phyloP scores from a whole-genome alignment of 1,140 invertebrate species.

The Anoplophora glabripennis region DNA sequence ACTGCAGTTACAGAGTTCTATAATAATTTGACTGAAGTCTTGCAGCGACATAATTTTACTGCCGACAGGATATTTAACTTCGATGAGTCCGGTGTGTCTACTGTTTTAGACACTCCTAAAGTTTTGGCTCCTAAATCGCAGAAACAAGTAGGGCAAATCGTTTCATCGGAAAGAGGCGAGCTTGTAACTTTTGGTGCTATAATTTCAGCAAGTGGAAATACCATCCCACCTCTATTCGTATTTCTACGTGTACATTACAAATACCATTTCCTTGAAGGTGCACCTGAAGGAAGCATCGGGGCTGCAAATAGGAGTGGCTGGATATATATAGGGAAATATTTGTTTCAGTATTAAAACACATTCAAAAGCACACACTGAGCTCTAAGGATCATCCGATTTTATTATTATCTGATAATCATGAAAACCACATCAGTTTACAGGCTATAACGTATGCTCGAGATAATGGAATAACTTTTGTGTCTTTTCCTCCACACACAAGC shows the following conservation, averaged over 20 bases:
- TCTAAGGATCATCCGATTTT: slow-evolving; percentile 45
- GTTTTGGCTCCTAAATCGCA: slow-evolving; percentile 39
- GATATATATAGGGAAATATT: slow-evolving; percentile 35
- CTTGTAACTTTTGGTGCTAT: slow-evolving; percentile 31
- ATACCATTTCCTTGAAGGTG: slow-evolving; percentile 40
- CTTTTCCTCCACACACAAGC: slow-evolving; percentile 35
- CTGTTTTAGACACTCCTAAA: slow-evolving; percentile 43
- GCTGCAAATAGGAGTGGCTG: slow-evolving; percentile 50
- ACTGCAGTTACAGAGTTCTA: slow-evolving; percentile 5
- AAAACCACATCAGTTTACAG: slow-evolving; percentile 41
- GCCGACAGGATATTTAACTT: slow-evolving; percentile 17
- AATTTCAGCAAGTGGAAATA: slow-evolving; percentile 46
- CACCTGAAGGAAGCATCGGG: slow-evolving; percentile 47
- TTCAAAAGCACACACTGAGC: slow-evolving; percentile 44
- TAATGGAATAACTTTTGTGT: slow-evolving; percentile 40
- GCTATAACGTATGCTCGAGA: slow-evolving; percentile 35
- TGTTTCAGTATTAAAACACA: slow-evolving; percentile 45
- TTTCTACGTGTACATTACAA: slow-evolving; percentile 45
- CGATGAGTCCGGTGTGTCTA: slow-evolving; percentile 23
- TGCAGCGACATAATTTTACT: slow-evolving; percentile 16
- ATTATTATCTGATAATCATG: slow-evolving; percentile 48
- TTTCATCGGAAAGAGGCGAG: slow-evolving; percentile 43
- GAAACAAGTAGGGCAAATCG: slow-evolving; percentile 48
- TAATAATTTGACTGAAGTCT: slow-evolving; percentile 16
- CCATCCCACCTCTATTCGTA: slow-evolving; percentile 45